Conservation (phyloP, 2,888 invertebrate genomes). For the Onchidella celtica region DNA sequence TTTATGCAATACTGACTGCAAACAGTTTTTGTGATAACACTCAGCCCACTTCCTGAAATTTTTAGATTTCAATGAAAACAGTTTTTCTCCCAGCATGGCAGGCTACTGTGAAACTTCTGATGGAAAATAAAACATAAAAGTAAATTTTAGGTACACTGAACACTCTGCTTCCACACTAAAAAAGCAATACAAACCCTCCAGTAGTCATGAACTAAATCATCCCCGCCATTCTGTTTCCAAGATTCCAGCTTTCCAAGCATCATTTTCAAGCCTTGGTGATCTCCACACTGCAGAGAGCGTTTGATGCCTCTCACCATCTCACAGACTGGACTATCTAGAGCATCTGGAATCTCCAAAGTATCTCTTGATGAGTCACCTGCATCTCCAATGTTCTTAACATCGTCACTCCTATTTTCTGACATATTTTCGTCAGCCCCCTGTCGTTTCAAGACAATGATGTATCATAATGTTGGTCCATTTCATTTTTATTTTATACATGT, state of each 20-base stretch:
- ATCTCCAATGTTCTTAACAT: constrained; percentile 42
- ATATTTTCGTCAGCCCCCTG: constrained; percentile 9
- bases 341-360: constrained; percentile 17
- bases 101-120: too few relatives aligned
- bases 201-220: constrained; percentile 12
- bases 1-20: too few relatives aligned
- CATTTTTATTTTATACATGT: too few relatives aligned
- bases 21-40: too few relatives aligned
- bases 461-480: too few relatives aligned
- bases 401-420: constrained; percentile 26
- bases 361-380: constrained; percentile 35
- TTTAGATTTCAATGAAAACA: too few relatives aligned
- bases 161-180: too few relatives aligned
- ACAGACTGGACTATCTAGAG: constrained; percentile 29
- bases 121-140: too few relatives aligned
- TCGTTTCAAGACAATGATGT: too few relatives aligned
- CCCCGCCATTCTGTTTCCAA: constrained; percentile 25
- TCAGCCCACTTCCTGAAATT: too few relatives aligned
- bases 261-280: constrained; percentile 33
- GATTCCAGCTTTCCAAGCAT: constrained; percentile 19
- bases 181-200: constrained; percentile 40
- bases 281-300: constrained; percentile 33
- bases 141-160: too few relatives aligned
- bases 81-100: too few relatives aligned
- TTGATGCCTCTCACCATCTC: constrained; percentile 39